Evolutionary conservation across 2,888 invertebrate species (phyloP).

Genomic region (Apomyelois bistriatella): DNA sequence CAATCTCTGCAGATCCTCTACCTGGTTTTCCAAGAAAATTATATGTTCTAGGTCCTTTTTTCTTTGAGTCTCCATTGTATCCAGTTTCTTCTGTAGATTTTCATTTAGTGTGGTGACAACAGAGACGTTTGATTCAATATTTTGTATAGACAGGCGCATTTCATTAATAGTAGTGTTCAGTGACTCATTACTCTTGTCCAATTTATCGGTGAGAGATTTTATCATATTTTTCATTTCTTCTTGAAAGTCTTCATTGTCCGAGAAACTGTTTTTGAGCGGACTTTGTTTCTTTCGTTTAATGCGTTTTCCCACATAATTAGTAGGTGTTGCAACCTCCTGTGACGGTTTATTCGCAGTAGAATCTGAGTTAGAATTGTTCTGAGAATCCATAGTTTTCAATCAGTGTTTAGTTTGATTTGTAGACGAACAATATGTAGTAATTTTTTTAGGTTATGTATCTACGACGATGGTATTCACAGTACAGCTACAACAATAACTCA

Average conservation of each 20-base stretch:
- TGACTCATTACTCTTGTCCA: neutral
- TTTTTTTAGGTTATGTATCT: neutral
- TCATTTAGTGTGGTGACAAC: neutral
- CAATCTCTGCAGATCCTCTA: neutral
- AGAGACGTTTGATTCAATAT: neutral
- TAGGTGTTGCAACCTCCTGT: neutral
- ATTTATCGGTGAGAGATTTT: neutral
- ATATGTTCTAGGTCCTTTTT: neutral
- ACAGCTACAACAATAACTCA: neutral
- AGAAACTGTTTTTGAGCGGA: neutral
- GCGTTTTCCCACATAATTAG: neutral
- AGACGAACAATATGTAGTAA: neutral
- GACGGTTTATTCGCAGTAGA: neutral
- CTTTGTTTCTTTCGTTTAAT: neutral
- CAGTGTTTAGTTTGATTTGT: neutral
- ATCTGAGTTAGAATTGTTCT: neutral
- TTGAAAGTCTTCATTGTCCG: neutral
- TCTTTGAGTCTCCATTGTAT: neutral
- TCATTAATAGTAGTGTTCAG: neutral
- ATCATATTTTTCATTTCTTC: neutral
- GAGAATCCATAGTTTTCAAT: neutral
- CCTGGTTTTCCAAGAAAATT: neutral
- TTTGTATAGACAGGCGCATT: neutral
- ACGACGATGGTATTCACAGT: neutral
- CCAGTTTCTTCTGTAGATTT: neutral